Evolutionary conservation across 2,888 invertebrate species (phyloP).

Genomic region (Chrysina gloriosa): DNA sequence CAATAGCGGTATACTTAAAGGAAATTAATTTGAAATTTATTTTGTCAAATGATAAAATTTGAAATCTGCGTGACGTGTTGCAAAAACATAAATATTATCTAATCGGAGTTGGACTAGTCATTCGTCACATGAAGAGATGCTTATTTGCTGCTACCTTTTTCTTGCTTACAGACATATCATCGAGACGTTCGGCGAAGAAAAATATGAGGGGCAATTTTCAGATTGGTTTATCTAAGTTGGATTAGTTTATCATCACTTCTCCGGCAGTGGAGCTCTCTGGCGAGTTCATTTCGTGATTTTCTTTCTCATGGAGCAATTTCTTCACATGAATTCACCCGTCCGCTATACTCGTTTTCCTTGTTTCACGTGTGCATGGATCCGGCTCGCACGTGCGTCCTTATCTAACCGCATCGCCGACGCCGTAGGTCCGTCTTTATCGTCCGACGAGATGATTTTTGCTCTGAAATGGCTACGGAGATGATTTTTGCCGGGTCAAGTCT

Average conservation of each 20-base stretch:
- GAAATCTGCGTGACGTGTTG: too few species aligned
- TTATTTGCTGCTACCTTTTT: slow-evolving; percentile 1
- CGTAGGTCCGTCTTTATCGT: slow-evolving; percentile 49
- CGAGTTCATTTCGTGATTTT: slow-evolving; percentile 56
- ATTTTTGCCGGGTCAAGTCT: slow-evolving; percentile 58
- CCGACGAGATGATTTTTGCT: slow-evolving; percentile 59
- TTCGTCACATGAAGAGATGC: not conserved
- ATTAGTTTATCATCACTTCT: slow-evolving; percentile 56
- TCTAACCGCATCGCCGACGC: slow-evolving; percentile 45
- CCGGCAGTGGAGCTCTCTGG: slow-evolving; percentile 48
- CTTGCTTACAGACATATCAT: slow-evolving; percentile 16
- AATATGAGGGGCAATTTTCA: slow-evolving; percentile 45
- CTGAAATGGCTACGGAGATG: slow-evolving; percentile 59
- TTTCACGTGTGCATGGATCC: slow-evolving; percentile 43
- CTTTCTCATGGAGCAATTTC: slow-evolving; percentile 56
- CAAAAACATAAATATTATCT: too few species aligned
- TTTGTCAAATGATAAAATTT: too few species aligned
- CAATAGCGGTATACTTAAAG: too few species aligned
- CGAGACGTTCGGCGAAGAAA: slow-evolving; percentile 34
- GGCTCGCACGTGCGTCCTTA: slow-evolving; percentile 46
- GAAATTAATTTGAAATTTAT: too few species aligned
- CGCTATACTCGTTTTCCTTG: slow-evolving; percentile 47
- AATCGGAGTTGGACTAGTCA: too few species aligned
- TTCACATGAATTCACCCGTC: slow-evolving; percentile 55
- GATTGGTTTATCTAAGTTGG: slow-evolving; percentile 52